phyloP scores from a whole-genome alignment of 2,797 vertebrate species.

The Morus bassanus region DNA sequence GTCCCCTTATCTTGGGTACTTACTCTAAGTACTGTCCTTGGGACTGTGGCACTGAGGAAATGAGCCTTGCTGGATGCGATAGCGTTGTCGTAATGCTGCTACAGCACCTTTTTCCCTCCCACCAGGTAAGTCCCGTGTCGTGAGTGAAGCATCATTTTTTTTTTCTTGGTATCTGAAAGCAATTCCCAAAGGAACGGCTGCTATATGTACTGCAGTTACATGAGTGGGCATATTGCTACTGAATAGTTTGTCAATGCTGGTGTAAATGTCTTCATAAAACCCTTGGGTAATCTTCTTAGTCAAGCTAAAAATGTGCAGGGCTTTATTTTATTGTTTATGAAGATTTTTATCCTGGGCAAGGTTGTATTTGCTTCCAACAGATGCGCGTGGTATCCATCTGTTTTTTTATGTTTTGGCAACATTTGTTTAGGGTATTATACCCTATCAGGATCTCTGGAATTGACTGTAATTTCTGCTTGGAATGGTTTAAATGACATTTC shows the following conservation, averaged over 20 bases:
- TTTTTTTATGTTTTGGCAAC: neutral
- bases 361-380: neutral
- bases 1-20: neutral
- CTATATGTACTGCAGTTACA: neutral
- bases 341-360: neutral
- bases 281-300: neutral
- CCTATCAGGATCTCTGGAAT: neutral
- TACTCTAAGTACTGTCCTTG: neutral
- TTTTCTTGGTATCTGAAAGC: neutral
- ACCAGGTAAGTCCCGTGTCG: neutral
- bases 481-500: neutral
- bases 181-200: neutral
- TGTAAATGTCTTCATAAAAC: neutral
- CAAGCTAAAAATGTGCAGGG: neutral
- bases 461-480: neutral
- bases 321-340: neutral
- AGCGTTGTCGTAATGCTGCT: fast-evolving
- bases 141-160: neutral
- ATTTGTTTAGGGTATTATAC: neutral
- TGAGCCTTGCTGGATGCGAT: neutral
- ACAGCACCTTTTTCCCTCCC: neutral
- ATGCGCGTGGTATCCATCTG: neutral
- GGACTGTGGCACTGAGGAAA: neutral
- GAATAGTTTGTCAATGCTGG: neutral
- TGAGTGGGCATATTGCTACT: neutral